These are phyloP conservation scores for Drosophila sulfurigaster DNA, from an alignment of 1,140 invertebrate genomes.

Conservation along the genomic window DNA sequence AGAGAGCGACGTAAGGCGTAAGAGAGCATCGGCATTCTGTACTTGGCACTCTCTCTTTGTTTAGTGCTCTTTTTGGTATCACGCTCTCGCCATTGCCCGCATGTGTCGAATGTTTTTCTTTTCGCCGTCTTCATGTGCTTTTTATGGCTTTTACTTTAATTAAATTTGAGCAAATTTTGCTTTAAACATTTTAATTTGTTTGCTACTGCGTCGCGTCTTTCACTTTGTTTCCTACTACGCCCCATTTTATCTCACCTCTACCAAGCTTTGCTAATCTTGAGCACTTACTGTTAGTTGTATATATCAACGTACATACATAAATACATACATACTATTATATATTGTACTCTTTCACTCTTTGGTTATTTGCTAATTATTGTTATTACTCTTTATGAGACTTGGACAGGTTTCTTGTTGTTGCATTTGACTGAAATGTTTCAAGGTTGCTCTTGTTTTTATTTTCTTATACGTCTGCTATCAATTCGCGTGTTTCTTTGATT, in stretches of 20 bases:
- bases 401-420: constrained; percentile 25
- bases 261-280: constrained; percentile 7
- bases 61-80: constrained; percentile 6
- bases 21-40: constrained; percentile 9
- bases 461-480: constrained; percentile 26
- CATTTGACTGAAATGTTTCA: constrained; percentile 42
- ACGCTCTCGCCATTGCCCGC: not conserved
- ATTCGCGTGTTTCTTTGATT: constrained; percentile 52
- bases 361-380: constrained; percentile 38
- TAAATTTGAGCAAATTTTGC: constrained; percentile 24
- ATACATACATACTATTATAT: not conserved
- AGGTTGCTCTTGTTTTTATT: constrained; percentile 48
- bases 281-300: not conserved
- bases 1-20: constrained; percentile 19
- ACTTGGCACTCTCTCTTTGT: constrained; percentile 1
- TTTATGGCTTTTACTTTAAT: constrained; percentile 36
- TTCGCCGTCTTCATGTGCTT: constrained; percentile 10
- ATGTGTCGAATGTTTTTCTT: constrained; percentile 30
- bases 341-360: constrained; percentile 2
- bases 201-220: constrained; percentile 13
- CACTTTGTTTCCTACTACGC: not conserved
- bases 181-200: constrained; percentile 26
- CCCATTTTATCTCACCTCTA: constrained; percentile 5
- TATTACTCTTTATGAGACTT: constrained; percentile 60
- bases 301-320: not conserved